Percentiles rank a stretch among this genome's conserved stretches.
phyloP scores from a whole-genome alignment of 2,888 invertebrate species.

The Drosophila flavopinicola region DNA sequence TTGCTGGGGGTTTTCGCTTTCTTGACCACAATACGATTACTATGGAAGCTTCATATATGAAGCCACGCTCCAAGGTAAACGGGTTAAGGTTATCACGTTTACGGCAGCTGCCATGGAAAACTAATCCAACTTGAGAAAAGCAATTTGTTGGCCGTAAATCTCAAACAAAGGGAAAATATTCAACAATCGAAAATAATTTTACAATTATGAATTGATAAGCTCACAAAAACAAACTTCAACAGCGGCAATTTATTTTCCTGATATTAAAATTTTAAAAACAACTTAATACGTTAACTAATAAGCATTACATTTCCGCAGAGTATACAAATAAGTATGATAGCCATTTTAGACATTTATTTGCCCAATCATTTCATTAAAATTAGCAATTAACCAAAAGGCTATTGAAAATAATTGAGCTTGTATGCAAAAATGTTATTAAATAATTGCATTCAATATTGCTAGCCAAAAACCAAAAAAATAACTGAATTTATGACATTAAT shows the following conservation, averaged over 20 bases:
- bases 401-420: slow-evolving; percentile 38
- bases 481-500: slow-evolving; percentile 41
- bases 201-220: too few relatives aligned
- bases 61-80: slow-evolving; percentile 50
- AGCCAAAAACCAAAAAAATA: slow-evolving; percentile 17
- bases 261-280: too few relatives aligned
- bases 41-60: slow-evolving; percentile 3
- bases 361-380: slow-evolving; percentile 23
- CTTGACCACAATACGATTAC: background rate
- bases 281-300: too few relatives aligned
- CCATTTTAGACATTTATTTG: slow-evolving; percentile 11
- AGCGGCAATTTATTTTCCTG: too few relatives aligned
- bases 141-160: slow-evolving; percentile 1
- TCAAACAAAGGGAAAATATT: background rate
- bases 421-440: slow-evolving; percentile 36
- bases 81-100: slow-evolving; percentile 42
- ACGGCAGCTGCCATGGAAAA: slow-evolving; percentile 15
- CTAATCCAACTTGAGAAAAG: slow-evolving; percentile 4
- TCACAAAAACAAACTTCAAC: too few relatives aligned
- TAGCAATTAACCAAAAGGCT: slow-evolving; percentile 36
- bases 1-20: slow-evolving; percentile 9
- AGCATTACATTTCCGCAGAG: background rate
- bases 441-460: slow-evolving; percentile 32
- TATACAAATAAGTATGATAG: background rate
- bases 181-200: too few relatives aligned